Percentiles rank a stretch among this genome's conserved stretches.
Conservation (phyloP, 2,888 invertebrate genomes). For the Drosophila greeni region DNA sequence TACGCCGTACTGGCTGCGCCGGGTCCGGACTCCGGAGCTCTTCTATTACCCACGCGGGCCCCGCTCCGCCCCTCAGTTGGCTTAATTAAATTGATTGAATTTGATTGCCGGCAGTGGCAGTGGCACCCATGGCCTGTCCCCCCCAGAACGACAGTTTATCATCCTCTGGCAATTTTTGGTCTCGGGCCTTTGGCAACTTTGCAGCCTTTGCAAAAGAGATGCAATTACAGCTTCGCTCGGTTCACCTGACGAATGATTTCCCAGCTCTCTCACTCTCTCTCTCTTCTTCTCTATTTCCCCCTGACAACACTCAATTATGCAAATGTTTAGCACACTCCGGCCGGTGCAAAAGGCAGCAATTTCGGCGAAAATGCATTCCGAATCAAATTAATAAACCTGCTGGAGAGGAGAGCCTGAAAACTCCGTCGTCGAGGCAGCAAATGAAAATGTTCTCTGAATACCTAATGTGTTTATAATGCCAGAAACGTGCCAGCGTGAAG, state of each 20-base stretch:
- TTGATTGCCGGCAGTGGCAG: conserved; percentile 57
- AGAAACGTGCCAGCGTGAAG: conserved; percentile 52
- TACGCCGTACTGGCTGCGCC: conserved; percentile 31
- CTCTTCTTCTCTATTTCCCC: not conserved
- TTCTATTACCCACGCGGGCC: conserved; percentile 5
- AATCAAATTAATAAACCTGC: conserved; percentile 66
- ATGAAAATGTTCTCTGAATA: conserved; percentile 65
- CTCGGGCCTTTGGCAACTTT: conserved; percentile 13
- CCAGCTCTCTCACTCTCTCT: conserved; percentile 3
- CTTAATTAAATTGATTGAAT: conserved; percentile 73
- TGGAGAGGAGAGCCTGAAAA: conserved; percentile 18
- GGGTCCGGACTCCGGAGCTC: not conserved
- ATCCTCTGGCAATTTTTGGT: conserved; percentile 10
- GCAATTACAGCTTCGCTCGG: conserved; percentile 53
- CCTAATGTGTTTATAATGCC: conserved; percentile 65
- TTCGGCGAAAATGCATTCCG: conserved; percentile 63
- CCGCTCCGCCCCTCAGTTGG: conserved; percentile 20
- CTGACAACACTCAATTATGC: conserved; percentile 53
- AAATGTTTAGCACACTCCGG: conserved; percentile 50
- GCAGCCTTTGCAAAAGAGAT: conserved; percentile 22
- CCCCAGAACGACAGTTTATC: conserved; percentile 13
- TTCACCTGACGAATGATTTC: conserved; percentile 32
- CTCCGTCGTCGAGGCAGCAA: conserved; percentile 21
- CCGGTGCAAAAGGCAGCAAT: conserved; percentile 50
- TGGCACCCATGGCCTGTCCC: not conserved